A percentile compares a stretch with the other conserved stretches of the same genome.
These are phyloP conservation scores for Pomatorhinus ruficollis DNA, from an alignment of 2,113 vertebrate genomes.

Conservation along the genomic window DNA sequence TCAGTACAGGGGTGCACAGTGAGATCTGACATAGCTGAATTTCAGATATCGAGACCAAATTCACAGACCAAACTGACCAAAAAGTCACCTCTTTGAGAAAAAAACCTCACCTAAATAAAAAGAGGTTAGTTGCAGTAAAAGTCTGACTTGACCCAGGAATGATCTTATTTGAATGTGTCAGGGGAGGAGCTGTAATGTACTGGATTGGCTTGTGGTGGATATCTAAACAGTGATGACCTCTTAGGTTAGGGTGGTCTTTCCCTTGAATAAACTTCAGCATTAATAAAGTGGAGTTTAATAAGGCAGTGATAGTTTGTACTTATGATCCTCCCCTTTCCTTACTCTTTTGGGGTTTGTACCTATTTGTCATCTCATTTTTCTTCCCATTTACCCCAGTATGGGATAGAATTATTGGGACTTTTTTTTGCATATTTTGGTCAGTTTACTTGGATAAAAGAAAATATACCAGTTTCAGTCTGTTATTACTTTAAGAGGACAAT, in stretches of 20 bases:
- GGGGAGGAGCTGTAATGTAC: background rate
- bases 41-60: background rate
- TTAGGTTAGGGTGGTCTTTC: background rate
- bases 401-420: background rate
- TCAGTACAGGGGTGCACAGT: background rate
- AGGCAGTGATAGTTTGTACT: background rate
- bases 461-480: background rate
- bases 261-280: background rate
- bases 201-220: background rate
- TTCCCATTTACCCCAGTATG: background rate
- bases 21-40: background rate
- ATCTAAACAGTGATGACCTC: background rate
- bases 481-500: background rate
- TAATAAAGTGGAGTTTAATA: background rate
- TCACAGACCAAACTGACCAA: background rate
- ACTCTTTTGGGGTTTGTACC: background rate
- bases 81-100: background rate
- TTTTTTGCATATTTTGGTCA: background rate
- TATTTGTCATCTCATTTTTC: background rate
- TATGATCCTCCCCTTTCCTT: background rate
- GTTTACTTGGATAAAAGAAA: background rate
- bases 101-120: background rate
- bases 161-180: background rate
- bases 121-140: background rate
- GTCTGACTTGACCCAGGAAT: background rate